Base-by-base conservation (phyloP, 2,888 invertebrate genomes). In the Chrysolina americana region DNA sequence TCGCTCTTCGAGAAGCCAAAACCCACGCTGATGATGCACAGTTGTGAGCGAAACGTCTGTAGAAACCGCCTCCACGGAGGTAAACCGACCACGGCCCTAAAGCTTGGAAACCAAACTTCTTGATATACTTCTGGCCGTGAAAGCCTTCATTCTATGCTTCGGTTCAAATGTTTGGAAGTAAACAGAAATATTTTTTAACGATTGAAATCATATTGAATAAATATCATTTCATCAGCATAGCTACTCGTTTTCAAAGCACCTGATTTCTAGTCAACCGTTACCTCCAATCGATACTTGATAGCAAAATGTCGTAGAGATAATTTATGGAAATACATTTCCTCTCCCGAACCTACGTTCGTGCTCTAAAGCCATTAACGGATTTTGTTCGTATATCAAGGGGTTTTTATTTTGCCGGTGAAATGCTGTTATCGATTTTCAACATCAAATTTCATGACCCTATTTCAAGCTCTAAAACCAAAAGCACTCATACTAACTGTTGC, bases 301-400 rank as follows among this genome's bases (percentile, higher is more conserved):
- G 5, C 11, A 23, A 21, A 56, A 56, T 56, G 56, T 56, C 21
- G 23, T 56, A 17, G 19, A 21, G 56, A 56, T 13, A 56, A 56
- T 56, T 56, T 56, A 56, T 56, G 56, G 13, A 19, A 56, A 19
- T 19, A 21, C 21, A 56, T 23, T 56, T 56, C 56, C 56, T 56
- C 21, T 56, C 56, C 23, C n/a, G 56, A 23, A 56, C 13, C 56
- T 23, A 56, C 23, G 21, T 11, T 56, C 56, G 23, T 56, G 56
- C 23, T 21, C 5, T 13, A 56, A 19, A 19, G 56, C 56, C 13
- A 56, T 56, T 23, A 56, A 13, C 3, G 5, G 23, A 11, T 56
- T 23, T 56, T 56, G n/a, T 15, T 5, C 5, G 21, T 21, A 56
- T 56, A 56, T 23, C 56, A 56, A 56, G 13, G 56, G 19, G 10